Conservation (phyloP, 2,888 invertebrate species). For the Sarcophaga variegata region DNA sequence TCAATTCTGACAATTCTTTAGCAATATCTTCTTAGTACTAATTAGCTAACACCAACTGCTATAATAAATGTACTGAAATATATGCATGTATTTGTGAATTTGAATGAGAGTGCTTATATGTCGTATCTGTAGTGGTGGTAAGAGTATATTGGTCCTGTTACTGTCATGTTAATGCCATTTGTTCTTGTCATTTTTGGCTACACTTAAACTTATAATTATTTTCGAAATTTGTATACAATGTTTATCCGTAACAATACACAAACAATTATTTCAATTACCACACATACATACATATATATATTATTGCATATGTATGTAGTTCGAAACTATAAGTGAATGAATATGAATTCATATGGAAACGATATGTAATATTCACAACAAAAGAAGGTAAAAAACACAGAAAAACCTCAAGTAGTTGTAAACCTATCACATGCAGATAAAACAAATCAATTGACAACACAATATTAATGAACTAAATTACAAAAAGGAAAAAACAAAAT, state of each 20-base stretch:
- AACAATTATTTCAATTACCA: too few species aligned
- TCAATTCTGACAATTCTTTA: too few species aligned
- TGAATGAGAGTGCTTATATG: neutral
- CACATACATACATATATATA: neutral
- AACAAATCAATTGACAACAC: constrained; percentile 3
- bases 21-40: too few species aligned
- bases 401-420: neutral
- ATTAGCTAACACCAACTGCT: too few species aligned
- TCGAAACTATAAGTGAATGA: neutral
- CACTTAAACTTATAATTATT: constrained; percentile 45
- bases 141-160: constrained; percentile 36
- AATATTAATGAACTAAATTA: neutral
- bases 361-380: too few species aligned
- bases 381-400: neutral
- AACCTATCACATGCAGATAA: constrained; percentile 12
- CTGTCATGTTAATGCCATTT: constrained; percentile 58
- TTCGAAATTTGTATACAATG: neutral
- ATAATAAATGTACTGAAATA: neutral
- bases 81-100: neutral
- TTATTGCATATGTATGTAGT: neutral
- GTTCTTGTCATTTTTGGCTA: constrained; percentile 49
- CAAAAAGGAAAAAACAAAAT: neutral
- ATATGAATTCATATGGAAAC: neutral
- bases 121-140: constrained; percentile 8
- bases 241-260: too few species aligned